A percentile compares a stretch with the other conserved stretches of the same genome.
Conservation (phyloP, 2,888 invertebrate species). For the Hydrotaea cyrtoneurina region DNA sequence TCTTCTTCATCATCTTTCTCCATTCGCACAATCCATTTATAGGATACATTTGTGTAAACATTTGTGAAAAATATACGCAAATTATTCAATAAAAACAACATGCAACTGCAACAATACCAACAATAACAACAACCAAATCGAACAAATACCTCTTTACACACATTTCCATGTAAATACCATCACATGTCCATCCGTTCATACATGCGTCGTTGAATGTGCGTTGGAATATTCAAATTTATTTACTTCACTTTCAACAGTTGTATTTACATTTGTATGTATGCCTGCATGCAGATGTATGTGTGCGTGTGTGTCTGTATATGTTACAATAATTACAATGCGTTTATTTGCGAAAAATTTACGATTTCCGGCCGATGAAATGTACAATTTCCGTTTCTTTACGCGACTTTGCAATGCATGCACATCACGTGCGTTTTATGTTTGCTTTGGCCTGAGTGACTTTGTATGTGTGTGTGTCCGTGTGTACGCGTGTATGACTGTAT, state of each 20-base stretch:
- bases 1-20: background rate
- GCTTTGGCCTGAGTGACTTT: background rate
- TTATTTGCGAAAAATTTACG: constrained; percentile 44
- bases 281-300: background rate
- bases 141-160: background rate
- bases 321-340: constrained; percentile 26
- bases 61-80: constrained; percentile 40
- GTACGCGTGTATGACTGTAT: background rate
- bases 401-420: background rate
- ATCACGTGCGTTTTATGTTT: constrained; percentile 19
- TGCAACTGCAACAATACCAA: background rate
- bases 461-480: background rate
- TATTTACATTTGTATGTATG: background rate
- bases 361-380: constrained; percentile 47
- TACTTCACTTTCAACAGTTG: constrained; percentile 1
- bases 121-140: background rate
- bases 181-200: background rate
- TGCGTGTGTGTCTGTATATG: too few relatives aligned
- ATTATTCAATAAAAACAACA: constrained; percentile 19
- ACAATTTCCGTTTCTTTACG: constrained; percentile 49
- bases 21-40: background rate
- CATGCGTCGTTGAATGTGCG: background rate
- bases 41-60: constrained; percentile 24
- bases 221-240: background rate
- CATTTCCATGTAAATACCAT: background rate